Conservation (phyloP, 2,797 vertebrate genomes). For the Sphenodon punctatus region DNA sequence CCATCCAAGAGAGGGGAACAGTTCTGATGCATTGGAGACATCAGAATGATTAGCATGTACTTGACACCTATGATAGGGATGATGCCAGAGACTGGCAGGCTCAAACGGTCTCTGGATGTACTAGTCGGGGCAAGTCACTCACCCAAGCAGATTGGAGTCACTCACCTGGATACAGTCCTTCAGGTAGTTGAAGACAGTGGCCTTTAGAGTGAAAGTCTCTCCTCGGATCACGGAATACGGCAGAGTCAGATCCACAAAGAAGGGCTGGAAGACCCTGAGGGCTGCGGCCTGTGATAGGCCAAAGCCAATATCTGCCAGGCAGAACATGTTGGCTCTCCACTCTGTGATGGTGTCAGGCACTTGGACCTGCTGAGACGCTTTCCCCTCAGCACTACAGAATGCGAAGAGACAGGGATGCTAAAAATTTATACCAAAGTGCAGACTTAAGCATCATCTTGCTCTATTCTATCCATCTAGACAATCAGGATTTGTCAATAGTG, state of each 20-base stretch:
- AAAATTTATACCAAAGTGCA: too few species aligned
- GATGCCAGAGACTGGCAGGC: too few species aligned
- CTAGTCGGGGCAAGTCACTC: too few species aligned
- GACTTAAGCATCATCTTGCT: too few species aligned
- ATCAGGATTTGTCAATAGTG: too few species aligned
- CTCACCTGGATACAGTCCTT: constrained; percentile 80
- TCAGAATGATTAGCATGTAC: too few species aligned
- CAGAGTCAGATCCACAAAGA: constrained; percentile 80
- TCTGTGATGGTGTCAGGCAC: constrained; percentile 46
- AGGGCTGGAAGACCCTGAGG: constrained; percentile 80
- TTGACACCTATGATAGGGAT: too few species aligned
- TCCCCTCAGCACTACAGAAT: constrained; percentile 31
- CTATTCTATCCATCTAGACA: too few species aligned
- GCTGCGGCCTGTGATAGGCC: constrained; percentile 70
- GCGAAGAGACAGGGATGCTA: too few species aligned
- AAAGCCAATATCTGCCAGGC: constrained; percentile 67
- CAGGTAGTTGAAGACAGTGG: constrained; percentile 83
- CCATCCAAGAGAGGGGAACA: background rate
- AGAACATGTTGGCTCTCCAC: constrained; percentile 45
- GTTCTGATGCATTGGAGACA: too few species aligned
- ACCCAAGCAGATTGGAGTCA: background rate
- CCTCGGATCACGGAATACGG: constrained; percentile 82
- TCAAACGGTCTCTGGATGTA: too few species aligned
- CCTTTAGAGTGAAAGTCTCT: constrained; percentile 80
- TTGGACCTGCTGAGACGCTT: background rate